Conservation (phyloP, 1,140 invertebrate genomes). For the Pseudomyrmex flavicornis region DNA sequence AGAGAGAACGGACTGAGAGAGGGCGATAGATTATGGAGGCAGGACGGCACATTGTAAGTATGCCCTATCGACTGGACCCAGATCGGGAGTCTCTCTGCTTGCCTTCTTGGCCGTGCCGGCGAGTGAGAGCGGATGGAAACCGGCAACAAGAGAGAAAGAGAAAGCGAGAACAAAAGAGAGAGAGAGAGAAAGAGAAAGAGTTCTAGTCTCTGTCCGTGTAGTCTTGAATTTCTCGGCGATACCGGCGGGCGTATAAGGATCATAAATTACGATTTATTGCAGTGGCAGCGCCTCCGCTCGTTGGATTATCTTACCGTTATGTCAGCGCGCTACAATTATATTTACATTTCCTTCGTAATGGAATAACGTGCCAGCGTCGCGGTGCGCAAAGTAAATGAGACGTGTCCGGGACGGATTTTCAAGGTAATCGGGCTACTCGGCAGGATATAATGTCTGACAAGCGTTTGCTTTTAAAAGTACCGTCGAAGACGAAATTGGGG, state of each 20-base stretch:
- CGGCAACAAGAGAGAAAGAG: neutral
- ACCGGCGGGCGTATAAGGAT: slow-evolving; percentile 76
- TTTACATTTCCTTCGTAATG: slow-evolving; percentile 81
- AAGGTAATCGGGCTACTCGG: slow-evolving; percentile 9
- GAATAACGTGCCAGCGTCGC: slow-evolving; percentile 64
- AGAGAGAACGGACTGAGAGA: slow-evolving; percentile 24
- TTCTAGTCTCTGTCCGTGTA: slow-evolving; percentile 47
- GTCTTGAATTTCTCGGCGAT: slow-evolving; percentile 81
- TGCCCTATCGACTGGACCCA: slow-evolving; percentile 41
- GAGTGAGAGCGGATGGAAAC: slow-evolving; percentile 18
- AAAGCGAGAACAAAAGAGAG: neutral
- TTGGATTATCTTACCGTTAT: slow-evolving; percentile 84
- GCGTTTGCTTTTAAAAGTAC: neutral
- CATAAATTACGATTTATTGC: slow-evolving; percentile 85
- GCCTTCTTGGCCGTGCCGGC: slow-evolving; percentile 7
- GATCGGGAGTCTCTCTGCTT: slow-evolving; percentile 33
- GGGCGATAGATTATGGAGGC: slow-evolving; percentile 56
- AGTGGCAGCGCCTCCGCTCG: slow-evolving; percentile 81
- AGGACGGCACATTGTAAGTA: slow-evolving; percentile 67
- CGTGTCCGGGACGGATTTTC: slow-evolving; percentile 17
- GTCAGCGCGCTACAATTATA: slow-evolving; percentile 83
- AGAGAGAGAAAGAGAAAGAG: slow-evolving; percentile 18
- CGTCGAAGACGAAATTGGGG: neutral
- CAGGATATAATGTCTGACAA: neutral
- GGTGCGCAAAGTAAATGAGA: slow-evolving; percentile 16